Evolutionary conservation across 2,113 vertebrate species (phyloP).

Genomic region (Cinclus mexicanus): DNA sequence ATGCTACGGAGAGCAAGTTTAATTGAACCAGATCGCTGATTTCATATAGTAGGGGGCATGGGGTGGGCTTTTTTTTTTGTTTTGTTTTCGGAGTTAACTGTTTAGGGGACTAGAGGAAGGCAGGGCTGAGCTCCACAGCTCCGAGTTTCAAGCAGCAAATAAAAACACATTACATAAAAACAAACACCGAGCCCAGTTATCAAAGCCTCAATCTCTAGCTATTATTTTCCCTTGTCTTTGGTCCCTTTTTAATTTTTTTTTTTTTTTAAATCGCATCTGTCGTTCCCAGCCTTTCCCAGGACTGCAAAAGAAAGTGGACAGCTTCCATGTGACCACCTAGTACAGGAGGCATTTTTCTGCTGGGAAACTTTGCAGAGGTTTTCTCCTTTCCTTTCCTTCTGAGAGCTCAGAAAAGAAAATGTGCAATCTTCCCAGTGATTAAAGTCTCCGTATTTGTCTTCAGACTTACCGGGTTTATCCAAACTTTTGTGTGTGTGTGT

Average conservation of each 20-base stretch:
- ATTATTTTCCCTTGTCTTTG: slow-evolving; percentile 39
- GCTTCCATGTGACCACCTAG: slow-evolving; percentile 41
- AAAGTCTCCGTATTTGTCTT: slow-evolving; percentile 49
- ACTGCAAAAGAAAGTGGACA: not conserved
- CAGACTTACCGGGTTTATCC: slow-evolving; percentile 62
- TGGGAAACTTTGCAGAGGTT: slow-evolving; percentile 16
- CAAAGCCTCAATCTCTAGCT: slow-evolving; percentile 26
- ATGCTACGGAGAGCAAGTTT: slow-evolving; percentile 59
- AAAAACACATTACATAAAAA: slow-evolving; percentile 27
- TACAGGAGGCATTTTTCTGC: slow-evolving; percentile 29
- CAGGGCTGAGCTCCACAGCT: not conserved
- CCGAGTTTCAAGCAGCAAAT: slow-evolving; percentile 22
- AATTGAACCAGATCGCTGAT: slow-evolving; percentile 62
- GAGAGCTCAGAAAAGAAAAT: slow-evolving; percentile 5
- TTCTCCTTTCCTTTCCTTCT: slow-evolving; percentile 15
- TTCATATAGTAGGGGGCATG: slow-evolving; percentile 32
- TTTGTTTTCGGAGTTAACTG: slow-evolving; percentile 43
- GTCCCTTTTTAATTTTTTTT: not conserved
- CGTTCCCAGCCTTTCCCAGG: slow-evolving; percentile 24
- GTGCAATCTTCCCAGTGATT: slow-evolving; percentile 38
- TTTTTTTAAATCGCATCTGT: not conserved
- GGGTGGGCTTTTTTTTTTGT: not conserved
- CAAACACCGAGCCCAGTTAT: slow-evolving; percentile 26
- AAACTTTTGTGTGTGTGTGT: slow-evolving; percentile 65
- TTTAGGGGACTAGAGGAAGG: slow-evolving; percentile 1